phyloP scores from a whole-genome alignment of 1,140 invertebrate species.

The Bombus sibiricus region DNA sequence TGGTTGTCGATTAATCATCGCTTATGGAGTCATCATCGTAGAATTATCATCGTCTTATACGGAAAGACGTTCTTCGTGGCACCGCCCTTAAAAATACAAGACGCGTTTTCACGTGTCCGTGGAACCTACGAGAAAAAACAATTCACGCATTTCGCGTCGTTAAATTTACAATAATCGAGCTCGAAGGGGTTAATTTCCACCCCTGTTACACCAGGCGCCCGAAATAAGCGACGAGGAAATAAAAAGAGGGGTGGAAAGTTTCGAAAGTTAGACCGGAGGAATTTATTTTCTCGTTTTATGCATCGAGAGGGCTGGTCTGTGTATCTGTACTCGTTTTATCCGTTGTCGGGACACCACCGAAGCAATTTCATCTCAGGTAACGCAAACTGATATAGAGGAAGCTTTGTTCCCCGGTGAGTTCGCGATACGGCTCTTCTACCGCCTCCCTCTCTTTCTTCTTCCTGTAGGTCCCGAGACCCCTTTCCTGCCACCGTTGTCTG shows the following conservation, averaged over 20 bases:
- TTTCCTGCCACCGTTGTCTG: conserved; percentile 8
- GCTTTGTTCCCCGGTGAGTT: conserved; percentile 26
- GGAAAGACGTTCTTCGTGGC: too few relatives aligned
- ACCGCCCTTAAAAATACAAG: too few relatives aligned
- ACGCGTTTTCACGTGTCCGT: too few relatives aligned
- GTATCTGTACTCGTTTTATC: conserved; percentile 16
- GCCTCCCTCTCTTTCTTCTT: too few relatives aligned
- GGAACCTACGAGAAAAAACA: background rate
- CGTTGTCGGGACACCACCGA: background rate
- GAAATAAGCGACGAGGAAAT: background rate
- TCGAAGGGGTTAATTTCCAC: background rate
- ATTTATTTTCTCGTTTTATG: conserved; percentile 40
- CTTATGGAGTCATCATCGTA: too few relatives aligned
- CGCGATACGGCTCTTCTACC: too few relatives aligned
- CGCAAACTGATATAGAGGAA: conserved; percentile 50
- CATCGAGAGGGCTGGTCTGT: background rate
- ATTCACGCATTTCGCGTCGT: background rate
- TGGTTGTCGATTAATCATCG: too few relatives aligned
- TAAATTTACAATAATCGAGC: background rate
- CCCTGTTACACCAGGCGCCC: background rate
- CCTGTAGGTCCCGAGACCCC: background rate
- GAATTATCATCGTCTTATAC: too few relatives aligned
- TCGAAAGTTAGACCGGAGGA: background rate
- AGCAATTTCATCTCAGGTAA: conserved; percentile 52
- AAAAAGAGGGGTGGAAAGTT: background rate